A percentile compares a stretch with the other conserved stretches of the same genome.
phyloP scores from a whole-genome alignment of 2,113 vertebrate genomes.

The Ameiurus melas region DNA sequence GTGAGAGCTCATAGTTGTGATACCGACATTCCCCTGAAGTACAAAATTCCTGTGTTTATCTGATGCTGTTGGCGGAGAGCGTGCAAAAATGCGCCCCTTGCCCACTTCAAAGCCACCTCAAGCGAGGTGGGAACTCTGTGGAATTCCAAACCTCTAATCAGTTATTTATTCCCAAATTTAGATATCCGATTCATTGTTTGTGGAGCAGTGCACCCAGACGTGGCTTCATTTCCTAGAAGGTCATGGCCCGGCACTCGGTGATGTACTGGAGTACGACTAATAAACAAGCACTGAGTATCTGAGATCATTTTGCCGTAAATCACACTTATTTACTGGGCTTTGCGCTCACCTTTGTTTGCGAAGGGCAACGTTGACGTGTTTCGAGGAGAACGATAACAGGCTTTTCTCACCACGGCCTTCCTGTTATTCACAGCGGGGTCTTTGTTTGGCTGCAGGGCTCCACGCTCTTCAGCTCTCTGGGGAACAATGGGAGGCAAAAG shows the following conservation, averaged over 20 bases:
- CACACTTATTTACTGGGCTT: constrained; percentile 91
- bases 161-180: constrained; percentile 61
- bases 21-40: constrained; percentile 9
- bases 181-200: constrained; percentile 70
- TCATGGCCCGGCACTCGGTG: constrained; percentile 70
- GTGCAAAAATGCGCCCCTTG: constrained; percentile 14
- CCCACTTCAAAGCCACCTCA: constrained; percentile 44
- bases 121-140: constrained; percentile 22
- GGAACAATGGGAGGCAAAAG: constrained; percentile 79
- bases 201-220: constrained; percentile 79
- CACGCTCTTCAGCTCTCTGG: constrained; percentile 86
- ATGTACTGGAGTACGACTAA: constrained; percentile 73
- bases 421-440: constrained; percentile 93
- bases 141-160: constrained; percentile 59
- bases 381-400: constrained; percentile 92
- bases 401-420: constrained; percentile 99
- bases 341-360: constrained; percentile 92
- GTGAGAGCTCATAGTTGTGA: neutral
- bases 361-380: constrained; percentile 89
- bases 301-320: constrained; percentile 81
- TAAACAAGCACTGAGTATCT: constrained; percentile 84
- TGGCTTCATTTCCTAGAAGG: constrained; percentile 85
- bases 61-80: neutral
- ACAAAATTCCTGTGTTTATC: constrained; percentile 23
- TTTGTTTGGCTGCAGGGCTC: constrained; percentile 92